A percentile compares a stretch with the other conserved stretches of the same genome.
phyloP scores from a whole-genome alignment of 1,140 invertebrate species.

The Campodea augens region DNA sequence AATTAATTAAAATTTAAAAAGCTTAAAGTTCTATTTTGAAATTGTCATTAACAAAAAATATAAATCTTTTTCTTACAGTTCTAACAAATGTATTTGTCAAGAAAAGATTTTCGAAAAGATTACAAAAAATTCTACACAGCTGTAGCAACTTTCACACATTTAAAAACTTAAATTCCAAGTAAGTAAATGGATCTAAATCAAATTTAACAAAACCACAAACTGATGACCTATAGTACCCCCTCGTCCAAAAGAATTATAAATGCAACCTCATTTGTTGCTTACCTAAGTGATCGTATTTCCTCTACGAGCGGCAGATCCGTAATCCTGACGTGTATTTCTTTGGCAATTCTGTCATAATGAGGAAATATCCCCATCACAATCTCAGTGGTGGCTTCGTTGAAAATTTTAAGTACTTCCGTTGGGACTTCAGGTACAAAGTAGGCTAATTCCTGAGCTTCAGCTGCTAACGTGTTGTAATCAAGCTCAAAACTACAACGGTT shows the following conservation, averaged over 20 bases:
- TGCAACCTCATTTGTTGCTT: too few relatives aligned
- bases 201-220: too few relatives aligned
- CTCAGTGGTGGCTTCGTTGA: constrained; percentile 88
- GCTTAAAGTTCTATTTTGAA: too few relatives aligned
- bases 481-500: constrained; percentile 72
- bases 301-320: constrained; percentile 88
- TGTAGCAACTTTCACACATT: too few relatives aligned
- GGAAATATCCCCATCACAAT: constrained; percentile 89
- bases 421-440: constrained; percentile 96
- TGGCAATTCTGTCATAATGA: constrained; percentile 83
- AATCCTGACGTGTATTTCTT: constrained; percentile 85
- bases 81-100: too few relatives aligned
- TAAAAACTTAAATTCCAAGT: too few relatives aligned
- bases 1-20: too few relatives aligned
- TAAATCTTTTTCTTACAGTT: too few relatives aligned
- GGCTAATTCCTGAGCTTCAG: constrained; percentile 77
- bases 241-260: not conserved
- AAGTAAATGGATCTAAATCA: too few relatives aligned
- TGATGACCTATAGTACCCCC: not conserved
- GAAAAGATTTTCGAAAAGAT: too few relatives aligned
- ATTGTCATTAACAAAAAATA: too few relatives aligned
- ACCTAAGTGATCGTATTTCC: constrained; percentile 81
- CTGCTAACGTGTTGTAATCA: constrained; percentile 76
- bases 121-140: too few relatives aligned
- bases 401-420: constrained; percentile 83